Base-by-base conservation (phyloP, 2,113 vertebrate species). In the Ancistrus triradiatus region DNA sequence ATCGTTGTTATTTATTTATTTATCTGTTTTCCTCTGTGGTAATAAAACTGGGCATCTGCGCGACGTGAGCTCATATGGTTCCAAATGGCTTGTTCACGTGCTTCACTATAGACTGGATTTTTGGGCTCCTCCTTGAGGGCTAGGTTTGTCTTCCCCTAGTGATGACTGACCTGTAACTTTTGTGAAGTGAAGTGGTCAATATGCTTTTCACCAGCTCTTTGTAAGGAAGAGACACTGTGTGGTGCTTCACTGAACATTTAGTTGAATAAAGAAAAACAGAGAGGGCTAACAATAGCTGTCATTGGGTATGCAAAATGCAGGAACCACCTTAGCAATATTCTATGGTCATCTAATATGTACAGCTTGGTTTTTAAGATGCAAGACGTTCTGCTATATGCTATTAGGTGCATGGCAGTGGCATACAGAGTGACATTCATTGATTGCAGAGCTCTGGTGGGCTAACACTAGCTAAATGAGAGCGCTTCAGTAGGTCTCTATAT, bases 81-180 rank as follows among this genome's bases (percentile, higher is more conserved):
- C 38, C 14, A 46, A 57, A 42, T 25, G 35, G 35, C 35, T 14
- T 15, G 14, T 2, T 4, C 7, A 21, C 19, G 35, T 11, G 13
- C 27, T 35, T 65, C 51, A 47, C 10, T 27, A 24, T 28, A 11
- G 4, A 28, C 21, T 66, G 15, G 52, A 49, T 47, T 10, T 66
- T 37, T 58, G 22, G 53, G 51, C 40, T 37, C 9, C 19, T 11
- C 7, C 38, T 21, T 22, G 47, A 81, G 80, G 88, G 90, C 91
- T 87, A 76, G 79, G 90, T 89, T 81, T 84, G 86, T 90, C 87
- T 89, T 89, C 87, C 77, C 74, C 60, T 65, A 73, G 87, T 82
- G 82, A 87, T 85, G 85, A 87, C 85, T 85, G 86, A 77, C 84
- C 63, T 74, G 49, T 47, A 67, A 59, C 84, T 75, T 91, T 92